Conservation (phyloP, 53 echinoderm and acorn worm genomes). For the Stichopus horrens region DNA sequence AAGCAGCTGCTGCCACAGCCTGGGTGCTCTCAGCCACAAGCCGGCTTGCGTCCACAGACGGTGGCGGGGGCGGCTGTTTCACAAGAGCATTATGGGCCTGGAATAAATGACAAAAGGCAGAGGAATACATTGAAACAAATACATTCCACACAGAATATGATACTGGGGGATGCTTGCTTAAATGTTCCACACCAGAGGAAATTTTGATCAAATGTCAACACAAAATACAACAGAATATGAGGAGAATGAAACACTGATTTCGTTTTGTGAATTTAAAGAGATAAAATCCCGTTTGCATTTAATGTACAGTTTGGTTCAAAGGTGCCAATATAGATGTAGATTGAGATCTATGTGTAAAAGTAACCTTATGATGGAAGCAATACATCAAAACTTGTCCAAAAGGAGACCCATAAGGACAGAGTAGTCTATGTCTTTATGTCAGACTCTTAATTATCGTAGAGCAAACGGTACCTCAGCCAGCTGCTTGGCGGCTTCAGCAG, state of each 20-base stretch:
- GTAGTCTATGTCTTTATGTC: not conserved
- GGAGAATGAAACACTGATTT: too few relatives aligned
- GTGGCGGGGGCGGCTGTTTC: conserved; percentile 57
- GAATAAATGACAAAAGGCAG: not conserved
- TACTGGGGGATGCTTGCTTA: too few relatives aligned
- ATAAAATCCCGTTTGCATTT: too few relatives aligned
- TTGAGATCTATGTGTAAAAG: too few relatives aligned
- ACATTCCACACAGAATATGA: not conserved
- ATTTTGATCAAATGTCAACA: too few relatives aligned
- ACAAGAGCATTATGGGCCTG: conserved; percentile 63
- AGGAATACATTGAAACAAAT: not conserved
- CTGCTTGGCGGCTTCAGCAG: conserved; percentile 92
- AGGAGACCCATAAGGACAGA: not conserved
- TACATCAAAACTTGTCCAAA: not conserved
- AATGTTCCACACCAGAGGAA: too few relatives aligned
- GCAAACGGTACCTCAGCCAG: conserved; percentile 69
- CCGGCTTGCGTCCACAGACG: conserved; percentile 59
- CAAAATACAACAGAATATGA: too few relatives aligned
- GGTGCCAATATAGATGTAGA: too few relatives aligned
- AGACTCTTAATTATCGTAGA: not conserved
- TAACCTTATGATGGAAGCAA: not conserved
- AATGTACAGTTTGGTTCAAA: too few relatives aligned
- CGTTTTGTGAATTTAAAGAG: too few relatives aligned
- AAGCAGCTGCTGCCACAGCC: conserved; percentile 79
- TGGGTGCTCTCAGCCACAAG: conserved; percentile 68